Base-by-base conservation (phyloP, 2,888 invertebrate genomes). In the Silvanus unidentatus region DNA sequence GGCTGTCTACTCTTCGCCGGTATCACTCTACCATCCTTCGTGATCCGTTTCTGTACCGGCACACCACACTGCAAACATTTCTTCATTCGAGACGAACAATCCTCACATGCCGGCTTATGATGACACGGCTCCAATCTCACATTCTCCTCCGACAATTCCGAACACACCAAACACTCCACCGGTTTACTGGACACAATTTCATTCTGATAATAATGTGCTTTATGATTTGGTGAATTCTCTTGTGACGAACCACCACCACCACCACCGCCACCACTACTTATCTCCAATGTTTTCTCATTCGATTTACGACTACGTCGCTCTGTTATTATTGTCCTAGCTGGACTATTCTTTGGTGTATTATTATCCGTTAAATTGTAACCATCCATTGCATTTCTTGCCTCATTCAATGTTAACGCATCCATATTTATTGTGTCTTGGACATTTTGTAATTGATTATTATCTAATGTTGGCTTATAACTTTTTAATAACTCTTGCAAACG, bases 71-170 rank as follows among this genome's bases (percentile, higher is more conserved):
- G 74, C 27, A 88, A 68, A 65, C 88, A 88, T 68, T 85, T 86
- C 64, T 86, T 87, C 82, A 88, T 85, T 42, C 86, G 75, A 11
- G 81, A 72, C 40, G 84, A 81, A 65, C 88, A 88, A 50, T 86
- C 86, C 55, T 80, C 80, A 63, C 88, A 88, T 1, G 83, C 82
- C 2, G 86, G 79, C 58, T 78, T 77, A 69, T 88, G 88, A 41
- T 78, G 78, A 66, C 88, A 88, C 0, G 88, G 88, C 60, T 84
- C 81, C 60, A 88, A 80, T 42, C 73, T 50, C 2, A 86, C 80
- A 57, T 76, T 75, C 49, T 80, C 73, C 50, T 77, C 77, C 2
- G 81, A 76, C 37, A 78, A 68, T 62, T 87, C 87, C 32, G 82
- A 81, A 66, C 88, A 88, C 2, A 88, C 80, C 40, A 81, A 72